These are phyloP conservation scores for Myotis findleyi DNA, from an alignment of 2,797 vertebrate species.

Conservation along the genomic window DNA sequence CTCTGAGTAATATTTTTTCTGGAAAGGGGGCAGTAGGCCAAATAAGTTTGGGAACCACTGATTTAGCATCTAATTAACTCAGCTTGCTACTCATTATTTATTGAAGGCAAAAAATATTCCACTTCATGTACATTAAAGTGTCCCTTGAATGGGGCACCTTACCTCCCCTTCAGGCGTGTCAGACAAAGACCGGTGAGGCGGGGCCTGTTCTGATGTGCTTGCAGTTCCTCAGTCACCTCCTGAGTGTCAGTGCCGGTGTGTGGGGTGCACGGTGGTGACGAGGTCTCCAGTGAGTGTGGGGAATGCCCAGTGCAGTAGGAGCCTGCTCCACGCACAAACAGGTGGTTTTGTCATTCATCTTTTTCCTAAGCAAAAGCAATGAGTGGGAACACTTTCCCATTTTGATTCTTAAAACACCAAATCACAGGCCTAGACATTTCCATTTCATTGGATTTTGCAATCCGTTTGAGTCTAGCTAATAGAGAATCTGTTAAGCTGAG, in stretches of 20 bases:
- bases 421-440: background rate
- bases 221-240: background rate
- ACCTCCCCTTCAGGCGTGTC: background rate
- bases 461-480: background rate
- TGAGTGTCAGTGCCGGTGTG: background rate
- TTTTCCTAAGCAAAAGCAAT: background rate
- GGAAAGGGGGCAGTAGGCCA: too few relatives aligned
- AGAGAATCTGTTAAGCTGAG: background rate
- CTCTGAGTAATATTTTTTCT: too few relatives aligned
- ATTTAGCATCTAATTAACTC: background rate
- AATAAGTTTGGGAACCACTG: too few relatives aligned
- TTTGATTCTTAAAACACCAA: background rate
- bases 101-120: too few relatives aligned
- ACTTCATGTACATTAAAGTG: background rate
- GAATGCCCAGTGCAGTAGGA: background rate
- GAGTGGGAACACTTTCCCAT: background rate
- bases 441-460: background rate
- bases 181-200: background rate
- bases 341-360: background rate
- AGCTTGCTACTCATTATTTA: background rate
- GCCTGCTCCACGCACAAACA: background rate
- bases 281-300: background rate
- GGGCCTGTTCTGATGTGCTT: background rate
- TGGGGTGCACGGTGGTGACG: accelerated
- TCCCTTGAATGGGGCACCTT: too few relatives aligned